Evolutionary conservation across 2,888 invertebrate genomes (phyloP), one percentile per base, ranked within the genome.

Genomic region (Zootermopsis nevadensis): DNA sequence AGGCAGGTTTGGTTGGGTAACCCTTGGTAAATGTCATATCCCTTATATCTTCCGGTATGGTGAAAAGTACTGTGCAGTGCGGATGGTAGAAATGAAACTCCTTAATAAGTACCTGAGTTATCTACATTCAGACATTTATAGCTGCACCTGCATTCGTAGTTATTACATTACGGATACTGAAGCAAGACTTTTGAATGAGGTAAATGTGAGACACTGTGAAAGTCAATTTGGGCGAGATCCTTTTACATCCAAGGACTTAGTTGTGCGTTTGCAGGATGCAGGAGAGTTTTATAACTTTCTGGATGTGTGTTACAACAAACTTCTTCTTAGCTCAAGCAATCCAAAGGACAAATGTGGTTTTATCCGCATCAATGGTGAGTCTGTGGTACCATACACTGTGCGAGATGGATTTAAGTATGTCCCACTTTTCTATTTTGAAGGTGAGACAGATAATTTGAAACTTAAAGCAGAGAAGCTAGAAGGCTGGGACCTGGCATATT

Each of bases 121-220:
- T 88, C 92, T 98, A 81, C 97, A 98, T 89, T 94, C 95, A 86
- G 97, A 97, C 88, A 95, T 97, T 86, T 97, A 96, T 89, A 96
- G 95, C 86, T 97, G 97, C 89, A 97, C 97, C 24, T 96, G 96
- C 89, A 96, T 98, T 86, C 93, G 96, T 86, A 97, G 97, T 91
- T 97, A 97, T 89, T 98, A 97, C 89, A 96, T 98, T 86, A 97
- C 97, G 0, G 96, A 97, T 86, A 94, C 95, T 0, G 98, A 99
- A 90, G 95, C 97, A 81, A 94, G 96, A 86, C 91, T 98, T 31
- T 92, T 98, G 77, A 97, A 97, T 87, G 98, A 98, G 90, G 97
- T 98, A 86, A 99, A 98, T 90, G 92, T 94, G 85, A 95, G 95
- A 89, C 98, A 98, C 88, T 97, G 98, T 90, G 98, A 97, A 87